These are phyloP conservation scores for Neopelma chrysocephalum DNA, from an alignment of 2,797 vertebrate species.

Conservation along the genomic window DNA sequence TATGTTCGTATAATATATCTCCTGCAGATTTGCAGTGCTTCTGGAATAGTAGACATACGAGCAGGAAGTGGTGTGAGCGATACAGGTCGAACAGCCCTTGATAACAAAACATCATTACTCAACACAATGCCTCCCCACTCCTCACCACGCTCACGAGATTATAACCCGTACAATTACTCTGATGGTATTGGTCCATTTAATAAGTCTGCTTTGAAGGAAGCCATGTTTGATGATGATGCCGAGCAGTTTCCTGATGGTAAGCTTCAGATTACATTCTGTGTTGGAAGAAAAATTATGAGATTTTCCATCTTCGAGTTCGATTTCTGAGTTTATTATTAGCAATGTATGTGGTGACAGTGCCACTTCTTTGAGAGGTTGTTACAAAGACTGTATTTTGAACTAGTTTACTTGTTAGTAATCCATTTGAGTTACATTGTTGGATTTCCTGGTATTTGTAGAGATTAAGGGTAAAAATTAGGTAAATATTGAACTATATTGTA, in stretches of 20 bases:
- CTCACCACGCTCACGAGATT: conserved; percentile 88
- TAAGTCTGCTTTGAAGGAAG: conserved; percentile 91
- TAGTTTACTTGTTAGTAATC: background rate
- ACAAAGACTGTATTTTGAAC: background rate
- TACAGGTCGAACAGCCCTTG: conserved; percentile 86
- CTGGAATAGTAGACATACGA: conserved; percentile 79
- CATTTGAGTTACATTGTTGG: background rate
- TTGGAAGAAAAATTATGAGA: background rate
- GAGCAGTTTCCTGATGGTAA: conserved; percentile 91
- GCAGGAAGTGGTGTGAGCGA: conserved; percentile 79
- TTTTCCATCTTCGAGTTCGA: background rate
- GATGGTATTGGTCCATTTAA: conserved; percentile 84
- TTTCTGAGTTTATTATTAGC: background rate
- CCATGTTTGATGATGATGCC: conserved; percentile 89
- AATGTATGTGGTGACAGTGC: background rate
- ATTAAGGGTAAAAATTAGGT: background rate
- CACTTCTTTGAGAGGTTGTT: background rate
- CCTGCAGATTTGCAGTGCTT: conserved; percentile 76
- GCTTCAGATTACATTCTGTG: background rate
- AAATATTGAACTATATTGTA: background rate
- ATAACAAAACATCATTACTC: conserved; percentile 93
- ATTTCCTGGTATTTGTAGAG: background rate
- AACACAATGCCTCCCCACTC: conserved; percentile 90
- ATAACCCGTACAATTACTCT: conserved; percentile 84
- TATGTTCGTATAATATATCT: accelerated